Evolutionary conservation across 2,888 invertebrate species (phyloP).

Genomic region (Phortica okadai): DNA sequence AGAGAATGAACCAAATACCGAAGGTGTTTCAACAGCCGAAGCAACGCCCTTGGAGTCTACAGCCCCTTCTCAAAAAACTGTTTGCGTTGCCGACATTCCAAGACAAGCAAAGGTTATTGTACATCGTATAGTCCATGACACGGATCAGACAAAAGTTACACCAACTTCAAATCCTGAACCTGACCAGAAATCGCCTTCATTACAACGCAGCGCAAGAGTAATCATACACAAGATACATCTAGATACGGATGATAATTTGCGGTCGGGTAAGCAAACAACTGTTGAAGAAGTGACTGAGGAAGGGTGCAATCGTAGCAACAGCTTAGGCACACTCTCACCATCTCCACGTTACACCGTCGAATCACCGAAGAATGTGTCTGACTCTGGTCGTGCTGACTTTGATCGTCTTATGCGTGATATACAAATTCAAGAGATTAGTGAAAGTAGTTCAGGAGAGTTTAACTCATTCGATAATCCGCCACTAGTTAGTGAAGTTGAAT

Average conservation of each 20-base stretch:
- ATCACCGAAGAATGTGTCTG: conserved; percentile 53
- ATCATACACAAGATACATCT: conserved; percentile 59
- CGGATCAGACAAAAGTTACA: not conserved
- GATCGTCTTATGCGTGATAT: conserved; percentile 49
- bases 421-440: conserved; percentile 75
- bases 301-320: not conserved
- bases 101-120: conserved; percentile 66
- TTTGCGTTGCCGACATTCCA: conserved; percentile 52
- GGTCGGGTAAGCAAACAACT: not conserved
- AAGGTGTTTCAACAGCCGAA: no score
- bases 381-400: conserved; percentile 38
- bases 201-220: conserved; percentile 60
- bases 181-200: conserved; percentile 33
- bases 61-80: not conserved
- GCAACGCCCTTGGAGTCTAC: no score
- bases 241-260: conserved; percentile 45
- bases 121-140: conserved; percentile 64
- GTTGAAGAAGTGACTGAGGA: conserved; percentile 26
- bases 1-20: no score
- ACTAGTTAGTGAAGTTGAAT: conserved; percentile 81
- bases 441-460: conserved; percentile 72
- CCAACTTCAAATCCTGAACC: conserved; percentile 8
- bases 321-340: conserved; percentile 57
- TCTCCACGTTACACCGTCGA: conserved; percentile 67
- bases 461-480: conserved; percentile 76